These are phyloP conservation scores for Dione juno DNA, from an alignment of 2,888 invertebrate species.

Conservation along the genomic window DNA sequence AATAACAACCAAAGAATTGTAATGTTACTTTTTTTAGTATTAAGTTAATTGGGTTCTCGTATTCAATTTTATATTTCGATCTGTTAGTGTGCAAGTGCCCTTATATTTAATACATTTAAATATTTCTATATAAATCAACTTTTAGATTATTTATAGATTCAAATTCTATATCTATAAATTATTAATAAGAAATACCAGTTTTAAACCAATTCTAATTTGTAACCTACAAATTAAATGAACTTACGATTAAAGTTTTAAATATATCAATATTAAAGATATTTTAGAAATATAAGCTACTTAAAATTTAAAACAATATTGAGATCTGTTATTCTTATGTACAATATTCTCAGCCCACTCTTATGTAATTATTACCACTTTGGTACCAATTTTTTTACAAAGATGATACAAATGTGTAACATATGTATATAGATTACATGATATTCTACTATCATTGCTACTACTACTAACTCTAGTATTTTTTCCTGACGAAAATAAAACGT, in stretches of 20 bases:
- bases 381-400: not conserved
- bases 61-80: constrained; percentile 1
- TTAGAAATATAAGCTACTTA: not conserved
- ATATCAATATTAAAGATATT: not conserved
- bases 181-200: not conserved
- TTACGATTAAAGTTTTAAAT: not conserved
- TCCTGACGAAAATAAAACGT: not conserved
- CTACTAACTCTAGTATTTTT: not conserved
- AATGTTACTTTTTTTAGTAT: constrained; percentile 34
- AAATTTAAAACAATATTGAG: too few species aligned
- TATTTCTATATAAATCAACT: not conserved
- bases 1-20: constrained; percentile 34
- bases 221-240: not conserved
- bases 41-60: constrained; percentile 25
- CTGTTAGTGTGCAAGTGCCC: constrained; percentile 7
- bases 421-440: not conserved
- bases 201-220: not conserved
- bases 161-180: not conserved
- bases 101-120: constrained; percentile 2
- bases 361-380: not conserved
- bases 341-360: too few species aligned
- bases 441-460: not conserved
- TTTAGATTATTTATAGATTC: not conserved
- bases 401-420: not conserved
- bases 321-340: too few species aligned